A percentile compares a stretch with the other conserved stretches of the same genome.
Evolutionary conservation across 2,888 invertebrate species (phyloP).

Genomic region (Craniophora ligustri): DNA sequence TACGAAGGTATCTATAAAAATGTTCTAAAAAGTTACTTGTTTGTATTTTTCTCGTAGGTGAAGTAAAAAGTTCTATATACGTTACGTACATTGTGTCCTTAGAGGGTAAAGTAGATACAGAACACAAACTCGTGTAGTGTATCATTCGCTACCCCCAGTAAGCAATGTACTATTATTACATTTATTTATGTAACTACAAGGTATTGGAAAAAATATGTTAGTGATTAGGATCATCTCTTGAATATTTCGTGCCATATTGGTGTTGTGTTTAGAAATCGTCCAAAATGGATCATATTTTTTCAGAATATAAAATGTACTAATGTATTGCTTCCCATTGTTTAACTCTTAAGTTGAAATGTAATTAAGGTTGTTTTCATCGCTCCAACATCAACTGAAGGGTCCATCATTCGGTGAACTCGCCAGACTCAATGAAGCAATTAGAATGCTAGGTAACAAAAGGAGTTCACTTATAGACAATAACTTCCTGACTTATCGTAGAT

Average conservation of each 20-base stretch:
- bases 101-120: too few relatives aligned
- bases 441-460: background rate
- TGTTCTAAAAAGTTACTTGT: too few relatives aligned
- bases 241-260: constrained; percentile 33
- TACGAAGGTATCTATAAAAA: too few relatives aligned
- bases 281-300: background rate
- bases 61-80: too few relatives aligned
- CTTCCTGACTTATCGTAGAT: background rate
- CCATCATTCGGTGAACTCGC: background rate
- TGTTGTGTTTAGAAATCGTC: constrained; percentile 5
- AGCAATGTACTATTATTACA: too few relatives aligned
- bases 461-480: background rate
- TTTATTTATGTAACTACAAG: background rate
- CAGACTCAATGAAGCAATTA: background rate
- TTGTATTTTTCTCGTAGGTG: too few relatives aligned
- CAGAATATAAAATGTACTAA: background rate
- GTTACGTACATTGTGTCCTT: too few relatives aligned
- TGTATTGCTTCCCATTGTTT: background rate
- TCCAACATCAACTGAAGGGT: background rate
- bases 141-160: too few relatives aligned
- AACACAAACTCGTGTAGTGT: too few relatives aligned
- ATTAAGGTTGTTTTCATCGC: background rate
- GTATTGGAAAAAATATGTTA: background rate
- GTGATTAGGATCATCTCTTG: background rate
- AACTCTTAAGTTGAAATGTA: background rate